Percentiles rank a stretch among this genome's conserved stretches.
Conservation (phyloP, 1,140 invertebrate genomes). For the Drosophila varians region DNA sequence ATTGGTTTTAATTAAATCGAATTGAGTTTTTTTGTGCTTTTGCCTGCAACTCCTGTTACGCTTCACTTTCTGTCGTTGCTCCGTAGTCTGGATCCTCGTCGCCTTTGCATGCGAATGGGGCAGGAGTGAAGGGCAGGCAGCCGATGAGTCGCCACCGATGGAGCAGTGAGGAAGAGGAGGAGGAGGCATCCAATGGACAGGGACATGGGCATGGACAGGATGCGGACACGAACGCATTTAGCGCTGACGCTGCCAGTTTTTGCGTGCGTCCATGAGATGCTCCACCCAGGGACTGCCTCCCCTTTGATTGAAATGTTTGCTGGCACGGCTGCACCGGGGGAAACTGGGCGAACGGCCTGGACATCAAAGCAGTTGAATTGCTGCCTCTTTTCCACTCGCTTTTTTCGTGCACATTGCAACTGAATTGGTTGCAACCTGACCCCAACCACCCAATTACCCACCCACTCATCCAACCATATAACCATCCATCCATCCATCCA, state of each 20-base stretch:
- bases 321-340: conserved; percentile 31
- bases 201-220: conserved; percentile 37
- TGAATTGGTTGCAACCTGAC: conserved; percentile 42
- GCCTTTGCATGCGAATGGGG: conserved; percentile 57
- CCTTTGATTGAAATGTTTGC: conserved; percentile 77
- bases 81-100: conserved; percentile 32
- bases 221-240: conserved; percentile 75
- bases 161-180: conserved; percentile 6
- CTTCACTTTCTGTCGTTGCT: conserved; percentile 22
- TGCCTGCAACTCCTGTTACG: conserved; percentile 5
- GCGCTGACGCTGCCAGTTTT: conserved; percentile 70
- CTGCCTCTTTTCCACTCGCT: conserved; percentile 54
- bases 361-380: conserved; percentile 69
- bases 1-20: conserved; percentile 83
- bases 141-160: conserved; percentile 42
- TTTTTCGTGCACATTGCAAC: conserved; percentile 72
- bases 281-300: conserved; percentile 14
- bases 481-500: not conserved
- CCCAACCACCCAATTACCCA: not conserved
- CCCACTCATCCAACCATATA: conserved; percentile 4
- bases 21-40: conserved; percentile 57
- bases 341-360: not conserved
- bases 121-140: conserved; percentile 25
- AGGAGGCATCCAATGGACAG: conserved; percentile 21
- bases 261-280: conserved; percentile 68